Evolutionary conservation across 2,113 vertebrate genomes (phyloP).

Genomic region (Lipotes vexillifer): DNA sequence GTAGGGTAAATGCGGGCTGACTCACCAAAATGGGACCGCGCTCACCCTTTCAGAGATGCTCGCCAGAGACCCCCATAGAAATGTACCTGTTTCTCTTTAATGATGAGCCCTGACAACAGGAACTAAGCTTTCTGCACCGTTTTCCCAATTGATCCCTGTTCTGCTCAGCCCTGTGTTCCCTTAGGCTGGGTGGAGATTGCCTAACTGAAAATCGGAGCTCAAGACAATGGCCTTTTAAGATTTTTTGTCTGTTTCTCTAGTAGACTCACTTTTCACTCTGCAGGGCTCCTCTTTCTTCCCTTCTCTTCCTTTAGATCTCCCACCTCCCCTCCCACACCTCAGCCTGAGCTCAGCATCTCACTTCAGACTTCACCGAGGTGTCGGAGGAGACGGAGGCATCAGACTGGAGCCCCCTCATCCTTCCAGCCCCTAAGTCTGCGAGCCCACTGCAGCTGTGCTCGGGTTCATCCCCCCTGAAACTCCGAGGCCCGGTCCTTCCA

Average conservation of each 20-base stretch:
- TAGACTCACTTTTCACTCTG: not conserved
- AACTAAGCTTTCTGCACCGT: not conserved
- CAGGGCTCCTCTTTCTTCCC: not conserved
- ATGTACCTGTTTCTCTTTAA: not conserved
- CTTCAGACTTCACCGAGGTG: not conserved
- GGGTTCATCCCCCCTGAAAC: fast-evolving
- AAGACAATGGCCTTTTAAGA: not conserved
- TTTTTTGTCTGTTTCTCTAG: not conserved
- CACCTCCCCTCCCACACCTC: not conserved
- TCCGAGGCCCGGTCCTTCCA: not conserved
- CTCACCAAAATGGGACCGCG: fast-evolving
- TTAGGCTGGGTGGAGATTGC: not conserved
- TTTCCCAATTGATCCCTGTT: not conserved
- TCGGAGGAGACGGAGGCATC: not conserved
- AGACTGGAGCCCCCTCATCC: not conserved
- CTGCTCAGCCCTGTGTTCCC: not conserved
- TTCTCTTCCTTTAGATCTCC: not conserved
- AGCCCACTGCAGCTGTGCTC: fast-evolving
- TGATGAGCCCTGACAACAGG: not conserved
- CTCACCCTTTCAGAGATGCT: not conserved
- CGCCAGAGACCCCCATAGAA: not conserved
- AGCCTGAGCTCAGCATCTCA: not conserved
- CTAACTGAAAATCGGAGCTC: not conserved
- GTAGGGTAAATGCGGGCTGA: not conserved
- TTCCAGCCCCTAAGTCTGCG: not conserved